Conservation (phyloP, 2,888 invertebrate species). For the Cephus pygmeus region DNA sequence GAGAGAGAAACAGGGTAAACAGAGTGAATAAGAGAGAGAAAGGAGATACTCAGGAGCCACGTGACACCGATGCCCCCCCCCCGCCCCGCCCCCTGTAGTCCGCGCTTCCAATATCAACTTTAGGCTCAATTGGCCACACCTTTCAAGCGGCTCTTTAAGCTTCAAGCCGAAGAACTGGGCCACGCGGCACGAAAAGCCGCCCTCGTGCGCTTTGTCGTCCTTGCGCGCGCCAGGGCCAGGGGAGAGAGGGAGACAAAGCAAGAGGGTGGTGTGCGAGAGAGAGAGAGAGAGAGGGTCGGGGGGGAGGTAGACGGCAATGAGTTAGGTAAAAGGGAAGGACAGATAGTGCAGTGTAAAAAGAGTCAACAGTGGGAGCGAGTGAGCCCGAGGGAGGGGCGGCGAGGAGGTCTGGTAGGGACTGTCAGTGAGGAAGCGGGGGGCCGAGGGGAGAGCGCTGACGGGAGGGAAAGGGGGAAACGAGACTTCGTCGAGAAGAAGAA, state of each 20-base stretch:
- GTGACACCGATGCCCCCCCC: background rate
- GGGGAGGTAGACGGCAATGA: background rate
- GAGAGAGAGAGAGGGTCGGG: background rate
- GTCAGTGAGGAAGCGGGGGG: background rate
- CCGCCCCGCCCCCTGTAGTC: background rate
- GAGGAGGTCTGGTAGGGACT: background rate
- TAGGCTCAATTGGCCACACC: conserved; percentile 1
- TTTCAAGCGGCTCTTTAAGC: background rate
- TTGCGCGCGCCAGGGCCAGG: conserved; percentile 10
- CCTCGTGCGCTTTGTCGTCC: background rate
- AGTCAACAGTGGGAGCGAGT: background rate
- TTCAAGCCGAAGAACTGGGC: background rate
- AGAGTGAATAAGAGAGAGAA: background rate
- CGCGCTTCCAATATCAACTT: background rate
- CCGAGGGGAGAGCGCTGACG: too few species aligned
- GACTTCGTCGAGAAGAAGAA: background rate
- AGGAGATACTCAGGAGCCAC: background rate
- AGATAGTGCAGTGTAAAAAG: background rate
- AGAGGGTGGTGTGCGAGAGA: background rate
- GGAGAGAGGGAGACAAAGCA: conserved; percentile 3
- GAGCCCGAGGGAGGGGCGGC: background rate
- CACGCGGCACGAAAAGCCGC: background rate
- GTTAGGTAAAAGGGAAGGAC: background rate
- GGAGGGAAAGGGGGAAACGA: background rate
- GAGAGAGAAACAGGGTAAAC: conserved; percentile 8